Evolutionary conservation across 2,888 invertebrate species (phyloP).

Genomic region (Archips crataeganus): DNA sequence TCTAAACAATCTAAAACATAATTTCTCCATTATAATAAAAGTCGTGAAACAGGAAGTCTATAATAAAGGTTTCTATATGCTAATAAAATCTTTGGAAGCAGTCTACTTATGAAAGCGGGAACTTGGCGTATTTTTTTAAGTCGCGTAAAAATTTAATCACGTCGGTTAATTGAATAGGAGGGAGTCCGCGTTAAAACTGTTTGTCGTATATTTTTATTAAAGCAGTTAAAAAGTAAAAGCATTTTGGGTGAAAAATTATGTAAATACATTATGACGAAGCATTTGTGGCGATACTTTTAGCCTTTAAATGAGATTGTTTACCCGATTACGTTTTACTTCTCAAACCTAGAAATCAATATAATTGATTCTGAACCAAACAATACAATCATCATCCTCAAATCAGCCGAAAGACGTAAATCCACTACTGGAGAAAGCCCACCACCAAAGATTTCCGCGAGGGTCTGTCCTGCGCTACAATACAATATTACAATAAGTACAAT

Average conservation of each 20-base stretch:
- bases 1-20: conserved; percentile 65
- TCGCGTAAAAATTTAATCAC: conserved; percentile 70
- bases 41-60: conserved; percentile 60
- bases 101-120: conserved; percentile 46
- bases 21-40: conserved; percentile 71
- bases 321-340: neutral
- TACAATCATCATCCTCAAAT: too few relatives aligned
- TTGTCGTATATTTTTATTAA: conserved; percentile 57
- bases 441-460: too few relatives aligned
- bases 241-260: conserved; percentile 38
- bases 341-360: neutral
- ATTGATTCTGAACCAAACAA: neutral
- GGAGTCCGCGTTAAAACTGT: conserved; percentile 48
- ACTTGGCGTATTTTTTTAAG: conserved; percentile 64
- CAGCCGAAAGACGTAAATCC: too few relatives aligned
- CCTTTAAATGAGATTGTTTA: conserved; percentile 24
- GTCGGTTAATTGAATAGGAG: conserved; percentile 63
- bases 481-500: too few relatives aligned
- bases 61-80: conserved; percentile 60
- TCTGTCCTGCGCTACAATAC: too few relatives aligned
- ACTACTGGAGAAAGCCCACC: too few relatives aligned
- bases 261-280: conserved; percentile 36
- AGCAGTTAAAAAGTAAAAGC: conserved; percentile 42
- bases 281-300: conserved; percentile 32
- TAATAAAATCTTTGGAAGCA: conserved; percentile 58